phyloP scores from a whole-genome alignment of 2,888 invertebrate species.

The Lomographa bimaculata region DNA sequence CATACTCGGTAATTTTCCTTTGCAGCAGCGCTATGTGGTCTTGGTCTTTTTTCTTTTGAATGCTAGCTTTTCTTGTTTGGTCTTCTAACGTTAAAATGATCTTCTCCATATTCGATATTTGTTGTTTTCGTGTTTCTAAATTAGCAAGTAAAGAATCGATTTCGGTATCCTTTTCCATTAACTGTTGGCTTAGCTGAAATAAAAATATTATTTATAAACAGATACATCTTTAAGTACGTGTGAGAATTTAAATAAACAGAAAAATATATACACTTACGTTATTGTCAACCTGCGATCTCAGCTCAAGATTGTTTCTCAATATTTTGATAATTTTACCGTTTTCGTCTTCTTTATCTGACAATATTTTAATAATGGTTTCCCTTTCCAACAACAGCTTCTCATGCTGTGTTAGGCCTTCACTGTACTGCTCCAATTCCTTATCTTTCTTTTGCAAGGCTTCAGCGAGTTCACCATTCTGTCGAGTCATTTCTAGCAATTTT shows the following conservation, averaged over 20 bases:
- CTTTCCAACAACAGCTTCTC: slow-evolving; percentile 51
- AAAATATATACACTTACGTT: too few relatives aligned
- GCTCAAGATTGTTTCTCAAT: slow-evolving; percentile 59
- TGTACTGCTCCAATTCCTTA: slow-evolving; percentile 45
- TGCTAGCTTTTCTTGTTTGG: slow-evolving; percentile 49
- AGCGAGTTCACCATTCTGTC: slow-evolving; percentile 52
- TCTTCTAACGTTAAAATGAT: slow-evolving; percentile 69
- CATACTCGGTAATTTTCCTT: slow-evolving; percentile 52
- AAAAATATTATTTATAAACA: slow-evolving; percentile 5
- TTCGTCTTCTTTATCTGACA: slow-evolving; percentile 65
- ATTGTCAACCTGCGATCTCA: slow-evolving; percentile 54
- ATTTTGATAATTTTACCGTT: slow-evolving; percentile 63
- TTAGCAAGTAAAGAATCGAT: slow-evolving; percentile 54
- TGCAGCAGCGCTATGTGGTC: slow-evolving; percentile 55
- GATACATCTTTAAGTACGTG: too few relatives aligned
- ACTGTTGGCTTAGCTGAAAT: slow-evolving; percentile 55
- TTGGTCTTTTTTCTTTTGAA: slow-evolving; percentile 55
- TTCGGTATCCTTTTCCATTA: slow-evolving; percentile 62
- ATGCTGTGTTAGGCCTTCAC: slow-evolving; percentile 45
- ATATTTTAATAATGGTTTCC: slow-evolving; percentile 53
- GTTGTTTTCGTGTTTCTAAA: slow-evolving; percentile 54
- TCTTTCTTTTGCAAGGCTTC: slow-evolving; percentile 57
- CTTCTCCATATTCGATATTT: slow-evolving; percentile 64
- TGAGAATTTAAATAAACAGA: too few relatives aligned
- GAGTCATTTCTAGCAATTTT: slow-evolving; percentile 51